Conservation (phyloP, 92 coral and sea anemone genomes). For the Parazoanthus atlanticus region DNA sequence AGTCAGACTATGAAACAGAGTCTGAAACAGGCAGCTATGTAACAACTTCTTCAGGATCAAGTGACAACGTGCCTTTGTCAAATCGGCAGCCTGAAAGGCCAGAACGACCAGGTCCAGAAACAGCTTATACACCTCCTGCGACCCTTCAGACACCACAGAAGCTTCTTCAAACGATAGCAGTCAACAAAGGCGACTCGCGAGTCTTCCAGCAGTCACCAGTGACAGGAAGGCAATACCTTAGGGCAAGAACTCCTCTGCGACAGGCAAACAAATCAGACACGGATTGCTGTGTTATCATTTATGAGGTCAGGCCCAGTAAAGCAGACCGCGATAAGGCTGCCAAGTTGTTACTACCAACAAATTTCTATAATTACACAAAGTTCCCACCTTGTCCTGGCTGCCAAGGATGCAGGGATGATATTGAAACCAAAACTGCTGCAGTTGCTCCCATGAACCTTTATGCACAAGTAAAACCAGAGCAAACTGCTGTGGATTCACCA, state of each 20-base stretch:
- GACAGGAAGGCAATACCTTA: conserved; percentile 65
- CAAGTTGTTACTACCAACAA: conserved; percentile 75
- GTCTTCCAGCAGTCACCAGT: conserved; percentile 41
- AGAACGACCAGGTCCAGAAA: conserved; percentile 39
- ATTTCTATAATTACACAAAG: conserved; percentile 76
- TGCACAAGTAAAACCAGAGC: conserved; percentile 18
- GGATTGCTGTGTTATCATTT: conserved; percentile 71
- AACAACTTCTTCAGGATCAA: conserved; percentile 16
- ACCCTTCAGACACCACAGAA: conserved; percentile 27
- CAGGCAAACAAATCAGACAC: conserved; percentile 63
- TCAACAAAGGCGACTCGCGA: neutral
- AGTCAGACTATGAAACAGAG: conserved; percentile 54
- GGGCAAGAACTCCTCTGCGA: conserved; percentile 63
- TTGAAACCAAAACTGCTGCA: neutral
- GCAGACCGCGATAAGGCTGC: conserved; percentile 85
- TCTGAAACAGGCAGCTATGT: conserved; percentile 49
- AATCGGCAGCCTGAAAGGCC: conserved; percentile 25
- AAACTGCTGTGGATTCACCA: conserved; percentile 25
- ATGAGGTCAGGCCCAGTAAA: conserved; percentile 70
- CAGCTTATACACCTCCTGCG: neutral
- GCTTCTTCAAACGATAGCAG: conserved; percentile 1
- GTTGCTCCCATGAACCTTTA: neutral
- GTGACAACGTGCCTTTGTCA: neutral
- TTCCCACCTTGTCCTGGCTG: conserved; percentile 66
- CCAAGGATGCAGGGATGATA: conserved; percentile 56